phyloP scores from a whole-genome alignment of 2,888 invertebrate species.

The Melolontha melolontha region DNA sequence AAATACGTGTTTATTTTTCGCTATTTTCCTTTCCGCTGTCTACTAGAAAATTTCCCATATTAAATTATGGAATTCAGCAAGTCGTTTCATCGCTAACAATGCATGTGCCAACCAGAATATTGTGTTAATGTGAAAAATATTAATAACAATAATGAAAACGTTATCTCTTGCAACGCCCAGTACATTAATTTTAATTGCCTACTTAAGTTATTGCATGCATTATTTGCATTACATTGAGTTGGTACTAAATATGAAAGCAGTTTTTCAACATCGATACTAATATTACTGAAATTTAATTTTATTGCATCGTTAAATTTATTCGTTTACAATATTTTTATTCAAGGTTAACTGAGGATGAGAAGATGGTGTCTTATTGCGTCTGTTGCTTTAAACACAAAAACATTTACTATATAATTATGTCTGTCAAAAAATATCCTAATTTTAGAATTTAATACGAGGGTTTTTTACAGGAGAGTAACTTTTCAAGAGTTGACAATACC shows the following conservation, averaged over 20 bases:
- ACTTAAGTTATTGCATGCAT: too few relatives aligned
- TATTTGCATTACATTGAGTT: too few relatives aligned
- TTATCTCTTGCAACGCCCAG: background rate
- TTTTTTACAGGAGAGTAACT: too few relatives aligned
- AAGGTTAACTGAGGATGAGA: background rate
- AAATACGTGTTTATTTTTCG: slow-evolving; percentile 10
- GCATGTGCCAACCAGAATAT: slow-evolving; percentile 1
- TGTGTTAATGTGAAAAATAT: slow-evolving; percentile 7
- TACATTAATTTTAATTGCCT: too few relatives aligned
- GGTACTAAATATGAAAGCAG: too few relatives aligned
- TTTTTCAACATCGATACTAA: too few relatives aligned
- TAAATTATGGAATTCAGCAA: slow-evolving; percentile 8
- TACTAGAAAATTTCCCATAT: slow-evolving; percentile 15
- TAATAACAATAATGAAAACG: background rate
- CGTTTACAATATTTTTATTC: background rate
- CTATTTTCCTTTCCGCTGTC: slow-evolving; percentile 19
- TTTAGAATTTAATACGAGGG: too few relatives aligned
- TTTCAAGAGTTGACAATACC: too few relatives aligned
- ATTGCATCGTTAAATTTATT: background rate
- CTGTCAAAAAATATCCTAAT: too few relatives aligned
- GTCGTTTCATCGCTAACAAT: background rate
- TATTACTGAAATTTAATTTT: background rate
- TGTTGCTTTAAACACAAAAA: too few relatives aligned
- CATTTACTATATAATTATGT: too few relatives aligned
- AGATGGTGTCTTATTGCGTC: background rate